Base-by-base conservation (phyloP, 2,888 invertebrate genomes). In the Andrena minutula region DNA sequence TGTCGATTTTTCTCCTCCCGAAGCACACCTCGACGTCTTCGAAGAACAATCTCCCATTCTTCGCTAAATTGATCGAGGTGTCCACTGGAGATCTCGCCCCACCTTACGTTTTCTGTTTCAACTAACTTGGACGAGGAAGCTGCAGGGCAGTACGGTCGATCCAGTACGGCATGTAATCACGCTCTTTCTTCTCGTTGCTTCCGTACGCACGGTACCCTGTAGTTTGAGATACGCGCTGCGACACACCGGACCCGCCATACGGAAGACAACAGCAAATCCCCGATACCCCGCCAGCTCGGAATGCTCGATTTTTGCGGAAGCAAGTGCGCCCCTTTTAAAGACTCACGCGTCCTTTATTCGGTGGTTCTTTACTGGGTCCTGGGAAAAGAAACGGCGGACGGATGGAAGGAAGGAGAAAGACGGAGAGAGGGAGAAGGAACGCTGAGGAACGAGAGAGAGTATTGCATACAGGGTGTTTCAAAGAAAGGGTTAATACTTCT, bases 261-360 rank as follows among this genome's bases (percentile, higher is more conserved):
- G 73, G 68, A 84, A 69, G 53, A 41, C 41, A 41, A 64, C 23
- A 53, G 26, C 66, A 47, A 70, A 74, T 77, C 35, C 73, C 4
- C n/a, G 68, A 63, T 65, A 53, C 35, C 41, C 51, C 51, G 8
- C 60, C 61, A 49, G 47, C 10, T 23, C 49, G 30, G 26, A 6
- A 8, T 77, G 16, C n/a, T 88, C 81, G 75, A 84, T 88, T 88
- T 86, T 88, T 88, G 79, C 86, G 86, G 81, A 84, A 87, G 77
- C 71, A 56, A 56, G 49, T 23, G 32, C 60, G 28, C 28, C 70
- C 26, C 0, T 58, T 23, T 10, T 49, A 66, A 61, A 32, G 65
- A 28, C 60, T 20, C 16, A 16, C 23, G 23, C 41, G 23, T 41
- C 26, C 32, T 10, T 35, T 68, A 32, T 66, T 69, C 63, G 16